These are phyloP conservation scores for Lethenteron camtschaticum DNA, from an alignment of 2,113 vertebrate genomes.

Conservation along the genomic window DNA sequence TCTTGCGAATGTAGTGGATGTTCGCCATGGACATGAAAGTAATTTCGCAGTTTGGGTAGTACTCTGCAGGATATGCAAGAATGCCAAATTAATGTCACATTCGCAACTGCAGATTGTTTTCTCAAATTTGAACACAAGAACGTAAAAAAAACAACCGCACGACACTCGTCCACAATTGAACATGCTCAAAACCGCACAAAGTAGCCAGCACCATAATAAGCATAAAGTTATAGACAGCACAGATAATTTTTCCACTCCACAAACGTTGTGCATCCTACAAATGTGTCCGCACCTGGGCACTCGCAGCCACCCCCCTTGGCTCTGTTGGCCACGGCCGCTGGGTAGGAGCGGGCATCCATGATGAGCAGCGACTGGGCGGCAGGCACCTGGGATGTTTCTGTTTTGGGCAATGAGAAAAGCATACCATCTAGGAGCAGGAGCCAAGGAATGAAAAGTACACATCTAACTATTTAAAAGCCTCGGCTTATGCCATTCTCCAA, in stretches of 20 bases:
- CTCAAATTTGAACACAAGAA: not conserved
- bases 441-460: no score
- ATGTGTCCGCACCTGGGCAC: slow-evolving; percentile 54
- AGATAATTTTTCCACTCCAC: no score
- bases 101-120: not conserved
- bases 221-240: no score
- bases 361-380: slow-evolving; percentile 78
- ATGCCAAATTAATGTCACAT: not conserved
- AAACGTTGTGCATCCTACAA: not conserved
- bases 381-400: slow-evolving; percentile 15
- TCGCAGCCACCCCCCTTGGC: slow-evolving; percentile 96
- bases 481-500: no score
- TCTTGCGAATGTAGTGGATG: slow-evolving; percentile 92
- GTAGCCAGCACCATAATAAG: no score
- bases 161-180: no score
- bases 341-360: slow-evolving; percentile 84
- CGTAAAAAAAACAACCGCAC: no score
- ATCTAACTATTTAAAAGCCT: no score
- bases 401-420: no score
- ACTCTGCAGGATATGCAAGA: slow-evolving; percentile 31
- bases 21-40: slow-evolving; percentile 99
- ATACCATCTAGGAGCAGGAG: no score
- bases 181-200: no score
- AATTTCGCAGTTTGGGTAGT: slow-evolving; percentile 94
- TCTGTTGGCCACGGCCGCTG: slow-evolving; percentile 78